phyloP scores from a whole-genome alignment of 2,888 invertebrate species.

The Hartigia nigra region DNA sequence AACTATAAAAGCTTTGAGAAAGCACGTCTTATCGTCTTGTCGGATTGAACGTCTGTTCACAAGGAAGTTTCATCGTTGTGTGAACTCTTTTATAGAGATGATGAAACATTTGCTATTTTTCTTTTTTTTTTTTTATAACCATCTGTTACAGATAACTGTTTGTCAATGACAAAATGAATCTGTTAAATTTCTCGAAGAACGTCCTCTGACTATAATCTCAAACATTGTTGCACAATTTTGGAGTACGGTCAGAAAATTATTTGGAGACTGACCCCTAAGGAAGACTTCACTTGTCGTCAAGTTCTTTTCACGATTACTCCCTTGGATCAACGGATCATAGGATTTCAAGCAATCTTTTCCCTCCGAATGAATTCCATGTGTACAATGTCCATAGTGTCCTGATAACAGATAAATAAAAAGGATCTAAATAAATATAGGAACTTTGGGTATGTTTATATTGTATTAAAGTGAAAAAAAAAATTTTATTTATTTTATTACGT shows the following conservation, averaged over 20 bases:
- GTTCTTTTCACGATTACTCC: constrained; percentile 11
- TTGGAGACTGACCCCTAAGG: constrained; percentile 22
- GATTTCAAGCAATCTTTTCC: constrained; percentile 23
- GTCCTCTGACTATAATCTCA: neutral
- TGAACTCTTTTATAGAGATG: neutral
- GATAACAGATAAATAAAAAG: neutral
- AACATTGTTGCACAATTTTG: neutral
- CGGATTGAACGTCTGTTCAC: constrained; percentile 21
- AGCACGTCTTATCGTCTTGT: constrained; percentile 20
- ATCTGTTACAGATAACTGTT: neutral
- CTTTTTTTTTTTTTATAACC: neutral
- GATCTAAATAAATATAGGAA: neutral
- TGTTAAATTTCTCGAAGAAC: neutral
- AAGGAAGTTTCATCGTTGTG: constrained; percentile 22
- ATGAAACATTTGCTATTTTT: no score
- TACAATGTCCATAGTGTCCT: neutral
- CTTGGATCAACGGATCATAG: constrained; percentile 12
- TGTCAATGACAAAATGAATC: no score
- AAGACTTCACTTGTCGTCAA: constrained; percentile 24
- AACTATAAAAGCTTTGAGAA: constrained; percentile 57
- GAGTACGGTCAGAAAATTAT: constrained; percentile 36
- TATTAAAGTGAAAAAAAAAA: neutral
- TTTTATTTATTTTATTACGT: neutral
- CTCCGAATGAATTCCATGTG: constrained; percentile 19
- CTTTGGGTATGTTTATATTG: neutral